Conservation (phyloP, 2,888 invertebrate species). For the Eupithecia vulgata region DNA sequence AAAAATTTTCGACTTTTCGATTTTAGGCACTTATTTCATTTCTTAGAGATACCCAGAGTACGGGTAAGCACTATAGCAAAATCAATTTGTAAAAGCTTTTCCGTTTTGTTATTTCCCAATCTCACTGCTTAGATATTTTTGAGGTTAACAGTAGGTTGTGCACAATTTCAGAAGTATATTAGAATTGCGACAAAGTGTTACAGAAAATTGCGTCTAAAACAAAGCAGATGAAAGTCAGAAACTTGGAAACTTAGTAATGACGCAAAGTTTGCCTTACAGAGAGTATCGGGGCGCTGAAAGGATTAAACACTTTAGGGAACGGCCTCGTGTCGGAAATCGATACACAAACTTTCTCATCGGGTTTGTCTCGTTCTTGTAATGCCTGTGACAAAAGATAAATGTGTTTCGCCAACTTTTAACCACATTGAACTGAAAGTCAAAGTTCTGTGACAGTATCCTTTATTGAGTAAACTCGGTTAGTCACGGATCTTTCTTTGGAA, state of each 20-base stretch:
- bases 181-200: neutral
- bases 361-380: constrained; percentile 15
- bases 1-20: too few relatives aligned
- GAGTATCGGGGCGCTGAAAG: constrained; percentile 29
- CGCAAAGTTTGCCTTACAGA: constrained; percentile 16
- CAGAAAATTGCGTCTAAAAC: constrained; percentile 3
- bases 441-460: neutral
- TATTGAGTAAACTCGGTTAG: neutral
- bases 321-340: constrained; percentile 20
- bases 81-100: too few relatives aligned
- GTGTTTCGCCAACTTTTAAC: constrained; percentile 2
- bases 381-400: constrained; percentile 6
- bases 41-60: too few relatives aligned
- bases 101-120: neutral
- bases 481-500: neutral
- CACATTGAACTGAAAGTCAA: neutral
- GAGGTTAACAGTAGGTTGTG: neutral
- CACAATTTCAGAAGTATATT: neutral
- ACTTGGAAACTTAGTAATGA: constrained; percentile 28
- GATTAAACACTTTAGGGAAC: constrained; percentile 30
- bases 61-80: too few relatives aligned
- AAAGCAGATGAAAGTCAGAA: constrained; percentile 19
- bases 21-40: too few relatives aligned
- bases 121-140: neutral
- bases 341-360: constrained; percentile 23